Evolutionary conservation across 2,888 invertebrate species (phyloP).

Genomic region (Hirtodrosophila duncani): DNA sequence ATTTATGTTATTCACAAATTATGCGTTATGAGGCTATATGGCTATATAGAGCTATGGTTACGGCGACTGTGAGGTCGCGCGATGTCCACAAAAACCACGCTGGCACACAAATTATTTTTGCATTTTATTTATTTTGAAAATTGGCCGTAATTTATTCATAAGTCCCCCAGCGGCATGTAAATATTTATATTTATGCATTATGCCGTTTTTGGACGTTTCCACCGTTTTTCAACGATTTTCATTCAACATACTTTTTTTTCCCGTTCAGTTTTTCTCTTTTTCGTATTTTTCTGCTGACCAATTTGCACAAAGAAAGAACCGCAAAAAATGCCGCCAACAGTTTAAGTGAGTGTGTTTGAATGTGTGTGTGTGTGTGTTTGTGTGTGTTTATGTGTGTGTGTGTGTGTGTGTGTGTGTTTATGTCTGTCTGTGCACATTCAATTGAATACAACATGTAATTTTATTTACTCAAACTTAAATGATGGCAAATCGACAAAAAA

Average conservation of each 20-base stretch:
- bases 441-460: slow-evolving; percentile 62
- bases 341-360: slow-evolving; percentile 16
- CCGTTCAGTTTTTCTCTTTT: not conserved
- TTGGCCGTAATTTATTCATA: slow-evolving; percentile 68
- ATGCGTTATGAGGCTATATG: slow-evolving; percentile 40
- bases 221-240: not conserved
- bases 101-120: slow-evolving; percentile 63
- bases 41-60: slow-evolving; percentile 3
- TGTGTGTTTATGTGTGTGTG: not conserved
- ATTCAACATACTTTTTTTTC: not conserved
- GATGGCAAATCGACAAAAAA: slow-evolving; percentile 38
- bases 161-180: slow-evolving; percentile 56
- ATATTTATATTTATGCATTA: slow-evolving; percentile 69
- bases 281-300: slow-evolving; percentile 12
- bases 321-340: slow-evolving; percentile 27
- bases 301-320: slow-evolving; percentile 21
- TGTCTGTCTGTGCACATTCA: slow-evolving; percentile 44
- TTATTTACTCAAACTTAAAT: slow-evolving; percentile 64
- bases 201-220: slow-evolving; percentile 31
- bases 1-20: slow-evolving; percentile 61
- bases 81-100: slow-evolving; percentile 39
- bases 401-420: slow-evolving; percentile 8
- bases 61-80: not conserved
- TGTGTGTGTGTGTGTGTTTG: not conserved
- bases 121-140: slow-evolving; percentile 70